Conservation (phyloP, 2,888 invertebrate genomes). For the Thymelicus acteon region DNA sequence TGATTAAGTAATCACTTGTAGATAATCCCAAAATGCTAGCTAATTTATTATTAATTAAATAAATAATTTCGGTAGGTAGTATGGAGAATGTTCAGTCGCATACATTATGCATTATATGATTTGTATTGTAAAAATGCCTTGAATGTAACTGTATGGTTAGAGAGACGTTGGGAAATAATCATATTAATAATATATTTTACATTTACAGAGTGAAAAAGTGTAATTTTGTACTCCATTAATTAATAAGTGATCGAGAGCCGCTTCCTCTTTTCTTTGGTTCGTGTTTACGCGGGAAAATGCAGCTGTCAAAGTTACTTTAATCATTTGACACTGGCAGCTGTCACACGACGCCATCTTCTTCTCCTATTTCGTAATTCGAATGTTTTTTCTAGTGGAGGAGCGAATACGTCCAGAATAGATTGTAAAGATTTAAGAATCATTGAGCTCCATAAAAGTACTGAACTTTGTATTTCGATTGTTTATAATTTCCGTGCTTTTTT, state of each 20-base stretch:
- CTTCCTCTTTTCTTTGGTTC: conserved; percentile 42
- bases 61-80: conserved; percentile 28
- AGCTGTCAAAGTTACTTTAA: conserved; percentile 15
- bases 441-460: conserved; percentile 18
- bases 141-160: conserved; percentile 51
- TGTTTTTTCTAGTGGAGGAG: conserved; percentile 19
- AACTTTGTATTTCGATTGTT: conserved; percentile 1
- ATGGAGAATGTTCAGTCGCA: conserved; percentile 18
- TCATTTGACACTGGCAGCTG: conserved; percentile 18
- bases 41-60: conserved; percentile 29
- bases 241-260: conserved; percentile 46
- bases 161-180: conserved; percentile 42
- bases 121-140: conserved; percentile 53
- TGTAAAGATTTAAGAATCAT: conserved; percentile 26
- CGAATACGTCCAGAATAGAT: conserved; percentile 37
- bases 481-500: conserved; percentile 9
- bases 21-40: conserved; percentile 35
- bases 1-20: conserved; percentile 27
- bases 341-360: conserved; percentile 27
- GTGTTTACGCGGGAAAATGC: conserved; percentile 37
- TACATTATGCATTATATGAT: conserved; percentile 34
- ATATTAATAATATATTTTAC: conserved; percentile 55
- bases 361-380: neutral
- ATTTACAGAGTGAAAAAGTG: conserved; percentile 52
- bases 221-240: conserved; percentile 71